Conservation (phyloP, 2,888 invertebrate genomes). For the Bedellia somnulentella region DNA sequence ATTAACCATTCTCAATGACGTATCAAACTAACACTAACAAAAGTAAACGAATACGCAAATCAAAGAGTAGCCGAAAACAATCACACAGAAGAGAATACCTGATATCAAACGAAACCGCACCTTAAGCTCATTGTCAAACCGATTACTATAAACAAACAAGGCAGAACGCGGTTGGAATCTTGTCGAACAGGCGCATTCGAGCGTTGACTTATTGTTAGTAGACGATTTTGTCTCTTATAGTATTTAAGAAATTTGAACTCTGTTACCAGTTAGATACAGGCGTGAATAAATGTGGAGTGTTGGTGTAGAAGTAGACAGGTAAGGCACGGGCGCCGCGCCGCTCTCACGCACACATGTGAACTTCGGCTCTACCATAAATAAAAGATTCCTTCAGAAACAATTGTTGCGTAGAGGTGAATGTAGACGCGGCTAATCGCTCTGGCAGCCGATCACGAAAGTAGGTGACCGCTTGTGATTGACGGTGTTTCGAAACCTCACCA, state of each 20-base stretch:
- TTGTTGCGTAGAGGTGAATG: conserved; percentile 58
- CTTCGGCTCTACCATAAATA: conserved; percentile 51
- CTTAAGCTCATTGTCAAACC: conserved; percentile 62
- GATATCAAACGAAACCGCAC: conserved; percentile 61
- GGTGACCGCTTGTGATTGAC: conserved; percentile 60
- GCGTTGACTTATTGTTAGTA: conserved; percentile 61
- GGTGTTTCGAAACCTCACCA: conserved; percentile 50
- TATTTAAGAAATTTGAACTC: conserved; percentile 19
- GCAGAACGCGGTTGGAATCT: conserved; percentile 61
- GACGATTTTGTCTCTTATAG: conserved; percentile 38
- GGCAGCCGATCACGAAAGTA: conserved; percentile 56
- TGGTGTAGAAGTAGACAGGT: conserved; percentile 29
- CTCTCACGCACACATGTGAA: conserved; percentile 37
- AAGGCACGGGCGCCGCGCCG: conserved; percentile 50
- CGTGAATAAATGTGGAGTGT: conserved; percentile 11
- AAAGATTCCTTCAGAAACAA: conserved; percentile 62
- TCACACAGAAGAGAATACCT: conserved; percentile 38
- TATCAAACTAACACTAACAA: conserved; percentile 54
- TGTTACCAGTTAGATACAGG: conserved; percentile 12
- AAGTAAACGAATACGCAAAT: conserved; percentile 16
- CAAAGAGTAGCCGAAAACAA: conserved; percentile 46
- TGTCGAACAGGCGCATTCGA: conserved; percentile 61
- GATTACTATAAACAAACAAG: conserved; percentile 63
- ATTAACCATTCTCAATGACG: conserved; percentile 55
- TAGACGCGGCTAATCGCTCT: conserved; percentile 52